These are phyloP conservation scores for Calonectris borealis DNA, from an alignment of 2,113 vertebrate genomes.

Conservation along the genomic window DNA sequence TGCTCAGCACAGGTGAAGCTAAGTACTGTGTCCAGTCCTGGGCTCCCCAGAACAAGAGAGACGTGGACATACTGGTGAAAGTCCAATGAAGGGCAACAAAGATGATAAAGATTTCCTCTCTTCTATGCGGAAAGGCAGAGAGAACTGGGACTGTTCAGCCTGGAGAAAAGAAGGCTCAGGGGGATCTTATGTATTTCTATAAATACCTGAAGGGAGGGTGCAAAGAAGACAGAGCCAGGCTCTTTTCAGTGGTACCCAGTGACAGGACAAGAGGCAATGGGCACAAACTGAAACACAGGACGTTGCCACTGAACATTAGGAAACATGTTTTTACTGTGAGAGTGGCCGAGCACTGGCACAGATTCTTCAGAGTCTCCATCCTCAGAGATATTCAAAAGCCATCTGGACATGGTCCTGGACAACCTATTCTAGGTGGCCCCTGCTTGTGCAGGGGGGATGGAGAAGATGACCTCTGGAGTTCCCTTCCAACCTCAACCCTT, in stretches of 20 bases:
- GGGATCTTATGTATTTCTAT: not conserved
- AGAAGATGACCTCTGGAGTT: not conserved
- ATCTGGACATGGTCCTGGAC: too few species aligned
- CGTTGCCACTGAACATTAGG: not conserved
- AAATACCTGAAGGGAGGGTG: not conserved
- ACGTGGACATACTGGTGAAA: not conserved
- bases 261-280: not conserved
- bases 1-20: not conserved
- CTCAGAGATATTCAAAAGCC: not conserved
- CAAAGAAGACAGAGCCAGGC: not conserved
- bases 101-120: not conserved
- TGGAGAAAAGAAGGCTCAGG: not conserved
- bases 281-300: not conserved
- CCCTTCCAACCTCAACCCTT: not conserved
- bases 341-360: not conserved
- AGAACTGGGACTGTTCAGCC: not conserved
- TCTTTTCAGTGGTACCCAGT: not conserved
- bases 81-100: not conserved
- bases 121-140: not conserved
- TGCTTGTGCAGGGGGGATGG: not conserved
- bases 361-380: not conserved
- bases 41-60: not conserved
- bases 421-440: not conserved
- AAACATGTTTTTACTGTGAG: not conserved
- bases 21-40: not conserved